These are phyloP conservation scores for Actinernus sp. DNA, from an alignment of 92 coral and sea anemone genomes.

Conservation along the genomic window DNA sequence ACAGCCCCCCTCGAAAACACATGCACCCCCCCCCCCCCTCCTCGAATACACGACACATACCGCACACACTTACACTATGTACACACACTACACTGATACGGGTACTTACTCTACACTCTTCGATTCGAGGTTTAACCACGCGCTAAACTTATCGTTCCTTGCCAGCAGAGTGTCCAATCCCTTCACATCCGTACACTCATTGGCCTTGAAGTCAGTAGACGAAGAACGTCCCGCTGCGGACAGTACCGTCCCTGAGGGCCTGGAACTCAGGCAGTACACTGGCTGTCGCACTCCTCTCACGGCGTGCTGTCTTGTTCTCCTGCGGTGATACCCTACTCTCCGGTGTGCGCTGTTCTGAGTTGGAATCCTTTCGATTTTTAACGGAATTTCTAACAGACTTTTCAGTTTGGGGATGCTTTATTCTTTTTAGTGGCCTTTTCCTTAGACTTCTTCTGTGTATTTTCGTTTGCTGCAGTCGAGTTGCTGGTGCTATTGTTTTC, in stretches of 20 bases:
- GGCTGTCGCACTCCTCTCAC: background rate
- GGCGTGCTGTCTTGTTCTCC: background rate
- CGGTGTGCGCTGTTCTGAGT: too few relatives aligned
- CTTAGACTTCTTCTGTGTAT: background rate
- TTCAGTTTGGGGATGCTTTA: background rate
- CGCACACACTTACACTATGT: too few relatives aligned
- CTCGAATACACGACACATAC: too few relatives aligned
- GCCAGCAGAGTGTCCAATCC: conserved; percentile 46
- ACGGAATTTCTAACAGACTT: too few relatives aligned
- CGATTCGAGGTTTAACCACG: conserved; percentile 72
- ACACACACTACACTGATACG: too few relatives aligned
- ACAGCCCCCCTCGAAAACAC: too few relatives aligned
- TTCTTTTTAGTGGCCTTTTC: background rate
- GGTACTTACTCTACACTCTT: conserved; percentile 88
- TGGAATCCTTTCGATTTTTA: too few relatives aligned
- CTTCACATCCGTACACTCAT: conserved; percentile 53
- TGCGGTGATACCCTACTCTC: background rate
- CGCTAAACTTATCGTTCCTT: conserved; percentile 69
- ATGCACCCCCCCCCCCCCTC: too few relatives aligned
- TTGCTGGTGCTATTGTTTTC: too few relatives aligned
- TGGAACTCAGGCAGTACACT: background rate
- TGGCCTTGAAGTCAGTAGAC: conserved; percentile 14
- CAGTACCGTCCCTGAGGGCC: background rate
- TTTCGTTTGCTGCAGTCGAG: too few relatives aligned
- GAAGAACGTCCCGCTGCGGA: background rate